A percentile compares a stretch with the other conserved stretches of the same genome.
phyloP scores from a whole-genome alignment of 2,888 invertebrate species.

The Tetragonula carbonaria region DNA sequence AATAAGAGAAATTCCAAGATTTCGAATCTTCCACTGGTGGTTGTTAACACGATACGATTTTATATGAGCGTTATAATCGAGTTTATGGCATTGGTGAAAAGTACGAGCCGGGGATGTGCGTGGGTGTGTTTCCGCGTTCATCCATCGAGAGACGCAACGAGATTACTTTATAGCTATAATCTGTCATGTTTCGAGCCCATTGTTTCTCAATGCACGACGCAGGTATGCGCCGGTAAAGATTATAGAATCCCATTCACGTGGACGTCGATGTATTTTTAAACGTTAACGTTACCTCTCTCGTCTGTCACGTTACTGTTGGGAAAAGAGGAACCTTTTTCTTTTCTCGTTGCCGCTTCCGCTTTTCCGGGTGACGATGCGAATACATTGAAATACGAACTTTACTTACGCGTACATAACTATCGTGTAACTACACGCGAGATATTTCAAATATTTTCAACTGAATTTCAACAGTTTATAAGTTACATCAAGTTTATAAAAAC shows the following conservation, averaged over 20 bases:
- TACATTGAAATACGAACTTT: neutral
- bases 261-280: slow-evolving; percentile 28
- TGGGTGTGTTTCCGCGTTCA: slow-evolving; percentile 55
- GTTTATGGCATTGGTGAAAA: slow-evolving; percentile 55
- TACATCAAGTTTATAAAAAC: too few relatives aligned
- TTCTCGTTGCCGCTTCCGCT: neutral
- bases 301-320: neutral
- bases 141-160: slow-evolving; percentile 36
- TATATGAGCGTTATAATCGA: slow-evolving; percentile 11
- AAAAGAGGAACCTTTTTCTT: neutral
- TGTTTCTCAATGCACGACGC: slow-evolving; percentile 49
- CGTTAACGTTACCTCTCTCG: neutral
- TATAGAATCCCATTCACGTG: slow-evolving; percentile 42
- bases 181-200: slow-evolving; percentile 43
- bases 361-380: too few relatives aligned
- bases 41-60: neutral
- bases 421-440: too few relatives aligned
- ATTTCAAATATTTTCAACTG: too few relatives aligned
- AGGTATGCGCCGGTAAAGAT: slow-evolving; percentile 38
- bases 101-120: slow-evolving; percentile 13
- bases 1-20: neutral
- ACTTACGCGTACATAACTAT: too few relatives aligned
- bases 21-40: neutral
- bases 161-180: slow-evolving; percentile 55
- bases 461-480: too few relatives aligned